Conservation (phyloP, 92 coral and sea anemone genomes). For the Umimayanthus kanabou region DNA sequence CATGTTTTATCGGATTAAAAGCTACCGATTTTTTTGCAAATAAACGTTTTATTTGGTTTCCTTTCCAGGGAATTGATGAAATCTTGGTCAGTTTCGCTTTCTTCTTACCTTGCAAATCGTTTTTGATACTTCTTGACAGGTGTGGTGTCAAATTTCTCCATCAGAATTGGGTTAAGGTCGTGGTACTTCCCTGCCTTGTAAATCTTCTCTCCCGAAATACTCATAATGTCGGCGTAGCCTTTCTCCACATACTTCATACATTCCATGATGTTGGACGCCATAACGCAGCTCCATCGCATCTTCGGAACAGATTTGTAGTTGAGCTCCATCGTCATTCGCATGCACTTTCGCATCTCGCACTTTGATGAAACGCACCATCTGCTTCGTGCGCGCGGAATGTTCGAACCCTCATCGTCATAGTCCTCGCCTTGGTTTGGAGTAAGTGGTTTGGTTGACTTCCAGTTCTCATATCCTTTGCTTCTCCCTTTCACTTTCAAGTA, state of each 20-base stretch:
- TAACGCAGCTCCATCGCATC: constrained; percentile 55
- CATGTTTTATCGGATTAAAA: too few species aligned
- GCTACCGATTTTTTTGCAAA: too few species aligned
- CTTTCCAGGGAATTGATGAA: background rate
- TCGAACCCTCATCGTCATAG: background rate
- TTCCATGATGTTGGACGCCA: constrained; percentile 22
- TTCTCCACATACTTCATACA: constrained; percentile 51
- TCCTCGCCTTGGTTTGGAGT: background rate
- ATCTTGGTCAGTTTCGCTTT: background rate
- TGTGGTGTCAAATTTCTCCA: constrained; percentile 28
- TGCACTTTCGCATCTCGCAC: constrained; percentile 63
- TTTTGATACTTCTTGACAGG: background rate
- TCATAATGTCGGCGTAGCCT: constrained; percentile 56
- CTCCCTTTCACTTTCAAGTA: background rate
- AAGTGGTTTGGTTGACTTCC: background rate
- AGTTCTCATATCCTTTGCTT: background rate
- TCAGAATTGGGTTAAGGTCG: constrained; percentile 47
- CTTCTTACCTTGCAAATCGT: constrained; percentile 9
- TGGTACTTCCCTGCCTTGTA: constrained; percentile 53
- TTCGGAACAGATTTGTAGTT: constrained; percentile 50
- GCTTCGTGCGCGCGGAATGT: constrained; percentile 16
- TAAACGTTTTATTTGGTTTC: too few species aligned
- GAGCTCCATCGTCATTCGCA: constrained; percentile 58
- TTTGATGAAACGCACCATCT: constrained; percentile 55
- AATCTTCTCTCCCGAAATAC: constrained; percentile 53